Base-by-base conservation (phyloP, 2,888 invertebrate species). In the Melitaea athalia region DNA sequence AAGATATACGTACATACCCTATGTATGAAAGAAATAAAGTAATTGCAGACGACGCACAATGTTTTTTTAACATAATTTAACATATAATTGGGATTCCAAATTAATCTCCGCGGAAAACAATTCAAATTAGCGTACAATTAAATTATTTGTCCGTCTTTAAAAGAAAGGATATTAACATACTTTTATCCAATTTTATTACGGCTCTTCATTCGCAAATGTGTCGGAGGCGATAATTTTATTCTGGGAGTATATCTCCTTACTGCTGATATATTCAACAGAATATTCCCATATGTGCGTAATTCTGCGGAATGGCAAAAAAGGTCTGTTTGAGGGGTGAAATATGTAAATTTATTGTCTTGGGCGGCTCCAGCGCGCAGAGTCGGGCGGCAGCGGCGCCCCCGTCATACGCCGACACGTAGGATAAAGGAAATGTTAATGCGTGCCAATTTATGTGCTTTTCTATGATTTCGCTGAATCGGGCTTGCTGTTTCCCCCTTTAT, bases 321-420 rank as follows among this genome's bases (percentile, higher is more conserved):
- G 92, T 92, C 92, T 91, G 89, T 91, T 91, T 90, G 91, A 91
- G 92, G 92, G 92, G 92, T 91, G 91, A 92, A 92, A 92, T 92
- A 92, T 92, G 92, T 92, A 92, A 92, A 92, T 92, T 92, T 92
- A 92, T 92, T 92, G 92, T 92, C 91, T 92, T 91, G 92, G 92
- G 92, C 91, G 91, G 89, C 88, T 75, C 85, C 85, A 31, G 91
- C 45, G 61, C 47, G 92, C 91, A 89, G 89, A 88, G 75, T 84
- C 85, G 83, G 79, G 77, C 77, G 83, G 76, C 76, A 78, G 78
- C 75, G 78, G 87, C 87, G 87, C 89, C 89, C 91, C 89, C 92
- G 90, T 92, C 92, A 92, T 92, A 92, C 87, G 83, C 89, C 91
- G 90, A 92, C 92, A 92, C 92, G 90, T 89, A 87, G 91, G 88